These are phyloP conservation scores for Cacoxenus indagator DNA, from an alignment of 2,888 invertebrate species.

Conservation along the genomic window DNA sequence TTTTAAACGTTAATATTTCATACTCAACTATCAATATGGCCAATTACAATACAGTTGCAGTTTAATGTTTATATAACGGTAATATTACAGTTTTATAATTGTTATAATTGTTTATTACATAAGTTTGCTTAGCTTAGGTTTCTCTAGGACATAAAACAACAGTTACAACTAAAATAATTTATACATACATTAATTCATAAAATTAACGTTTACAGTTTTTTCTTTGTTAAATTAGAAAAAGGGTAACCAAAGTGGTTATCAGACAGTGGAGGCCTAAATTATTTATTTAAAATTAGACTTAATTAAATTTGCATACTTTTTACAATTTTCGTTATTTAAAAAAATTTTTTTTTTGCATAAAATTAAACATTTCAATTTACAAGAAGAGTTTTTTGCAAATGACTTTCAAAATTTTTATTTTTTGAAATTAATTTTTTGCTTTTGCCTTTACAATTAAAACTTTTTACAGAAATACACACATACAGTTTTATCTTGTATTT, in stretches of 20 bases:
- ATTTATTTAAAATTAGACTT: slow-evolving; percentile 43
- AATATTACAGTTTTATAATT: slow-evolving; percentile 24
- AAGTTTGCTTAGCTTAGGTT: slow-evolving; percentile 34
- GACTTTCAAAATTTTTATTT: slow-evolving; percentile 9
- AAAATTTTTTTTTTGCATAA: slow-evolving; percentile 37
- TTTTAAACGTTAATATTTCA: slow-evolving; percentile 27
- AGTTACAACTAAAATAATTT: slow-evolving; percentile 50
- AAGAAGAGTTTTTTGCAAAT: slow-evolving; percentile 39
- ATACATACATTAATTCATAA: slow-evolving; percentile 52
- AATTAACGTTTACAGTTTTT: slow-evolving; percentile 30
- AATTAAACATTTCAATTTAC: slow-evolving; percentile 54
- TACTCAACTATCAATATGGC: slow-evolving; percentile 68
- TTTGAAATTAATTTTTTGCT: background rate
- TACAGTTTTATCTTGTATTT: background rate
- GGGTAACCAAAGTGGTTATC: background rate
- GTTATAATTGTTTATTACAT: slow-evolving; percentile 5
- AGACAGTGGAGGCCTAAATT: background rate
- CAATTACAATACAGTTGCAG: slow-evolving; percentile 65
- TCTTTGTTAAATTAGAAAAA: background rate
- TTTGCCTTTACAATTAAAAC: slow-evolving; percentile 3
- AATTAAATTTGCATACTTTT: slow-evolving; percentile 24
- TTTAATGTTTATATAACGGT: slow-evolving; percentile 38
- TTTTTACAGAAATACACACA: background rate
- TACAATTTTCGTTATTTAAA: background rate
- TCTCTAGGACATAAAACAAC: slow-evolving; percentile 50